Base-by-base conservation (phyloP, 2,113 vertebrate genomes). In the Indicator indicator region DNA sequence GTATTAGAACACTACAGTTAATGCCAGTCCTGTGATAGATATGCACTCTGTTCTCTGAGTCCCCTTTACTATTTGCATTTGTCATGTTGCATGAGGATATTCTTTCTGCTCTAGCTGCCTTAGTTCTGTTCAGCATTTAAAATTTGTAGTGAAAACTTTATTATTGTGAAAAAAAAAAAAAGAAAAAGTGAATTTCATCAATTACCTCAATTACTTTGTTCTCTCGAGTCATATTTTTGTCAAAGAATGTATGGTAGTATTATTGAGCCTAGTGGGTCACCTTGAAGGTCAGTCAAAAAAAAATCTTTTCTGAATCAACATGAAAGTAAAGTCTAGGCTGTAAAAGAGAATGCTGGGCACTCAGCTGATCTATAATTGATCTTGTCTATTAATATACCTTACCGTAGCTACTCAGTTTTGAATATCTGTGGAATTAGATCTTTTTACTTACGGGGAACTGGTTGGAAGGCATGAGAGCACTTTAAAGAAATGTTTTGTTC, bases 401-500 rank as follows among this genome's bases (percentile, higher is more conserved):
- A 32, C n/a, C 77, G 58, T 83, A 76, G 36, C 52, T 69, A 44
- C 36, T 73, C 12, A 26, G 27, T 81, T 88, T 78, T 48, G 38
- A 74, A 54, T 28, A 73, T 65, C 73, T 72, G 30, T 36, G 27
- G 60, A 83, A 83, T 94, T 72, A 83, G n/a, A 56, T 50, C 15
- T 81, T 83, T 75, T 88, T n/a, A 56, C 71, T 79, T 75, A 58
- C 6, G 9, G 46, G 32, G 44, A 88, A 21, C 21, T 30, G 32
- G 4, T 63, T 80, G 69, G 73, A 24, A 83, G 40, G 33, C 60
- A 52, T 54, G 55, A 83, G 58, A 83, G 52, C 75, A 60, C 52
- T 76, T 96, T 24, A 89, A 86, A 95, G 16, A 52, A 54, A 62
- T 62, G 32, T 70, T 48, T 88, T 82, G 64, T 92, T 94, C 86